Base-by-base conservation (phyloP, 2,113 vertebrate species). In the Protobothrops flavoviridis region DNA sequence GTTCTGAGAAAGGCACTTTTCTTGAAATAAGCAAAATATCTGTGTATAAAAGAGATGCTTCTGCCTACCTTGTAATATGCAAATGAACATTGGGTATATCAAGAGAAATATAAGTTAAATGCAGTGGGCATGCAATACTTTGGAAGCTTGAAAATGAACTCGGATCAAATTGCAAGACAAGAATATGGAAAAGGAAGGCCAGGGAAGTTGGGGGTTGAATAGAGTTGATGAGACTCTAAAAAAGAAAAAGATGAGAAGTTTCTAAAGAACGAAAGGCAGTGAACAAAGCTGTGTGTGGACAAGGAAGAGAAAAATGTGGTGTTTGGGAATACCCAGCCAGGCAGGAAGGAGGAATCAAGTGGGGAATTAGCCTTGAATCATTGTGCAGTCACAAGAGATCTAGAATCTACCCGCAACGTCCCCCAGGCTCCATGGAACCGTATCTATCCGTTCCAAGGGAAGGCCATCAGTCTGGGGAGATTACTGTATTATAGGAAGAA, bases 401-500 rank as follows among this genome's bases (percentile, higher is more conserved):
- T 11, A n/a, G 29, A 69, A 69, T 12, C 13, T 29, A 53, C 11
- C n/a, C 61, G 0, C 1, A 3, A 11, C 1, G 12, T 0, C 1
- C 11, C 4, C 11, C 29, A n/a, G n/a, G 29, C n/a, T 69, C 29
- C 29, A 69, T n/a, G 29, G 61, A 64, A 5, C 11, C 11, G 5
- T 64, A n/a, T n/a, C 61, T 64, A 64, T 64, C 61, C 2, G 29
- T 69, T 69, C 29, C 61, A 29, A 64, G n/a, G 29, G 61, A 29
- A n/a, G n/a, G 23, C 3, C 26, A 29, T 26, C 61, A 69, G 61
- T 13, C 61, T 1, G 11, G 26, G 61, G 61, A 69, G 29, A 69
- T 69, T 69, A 5, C 61, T 69, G 29, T 69, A 69, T 69, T 69
- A 69, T 69, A n/a, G 29, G 61, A 11, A 69, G 29, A 69, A n/a